phyloP scores from a whole-genome alignment of 2,888 invertebrate genomes.

The Thereva nobilitata region DNA sequence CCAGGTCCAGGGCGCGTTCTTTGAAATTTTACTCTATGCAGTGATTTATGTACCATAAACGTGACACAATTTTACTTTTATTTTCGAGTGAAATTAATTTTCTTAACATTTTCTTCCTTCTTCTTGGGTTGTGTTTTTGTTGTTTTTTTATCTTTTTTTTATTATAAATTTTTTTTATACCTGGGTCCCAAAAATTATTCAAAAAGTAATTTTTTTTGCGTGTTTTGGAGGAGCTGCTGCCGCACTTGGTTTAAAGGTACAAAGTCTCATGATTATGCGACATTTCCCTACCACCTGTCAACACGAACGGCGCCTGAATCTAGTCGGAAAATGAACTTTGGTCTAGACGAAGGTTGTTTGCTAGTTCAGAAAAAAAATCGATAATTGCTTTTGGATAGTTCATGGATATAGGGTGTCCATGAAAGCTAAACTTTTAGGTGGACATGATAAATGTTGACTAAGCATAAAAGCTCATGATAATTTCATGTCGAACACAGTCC shows the following conservation, averaged over 20 bases:
- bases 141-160: no score
- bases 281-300: slow-evolving; percentile 11
- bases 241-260: no score
- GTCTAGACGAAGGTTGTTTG: slow-evolving; percentile 22
- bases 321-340: background rate
- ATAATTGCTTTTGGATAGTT: no score
- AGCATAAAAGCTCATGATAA: background rate
- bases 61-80: slow-evolving; percentile 27
- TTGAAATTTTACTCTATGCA: slow-evolving; percentile 8
- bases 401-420: background rate
- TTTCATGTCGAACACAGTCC: background rate
- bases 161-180: no score
- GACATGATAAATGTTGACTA: slow-evolving; percentile 11
- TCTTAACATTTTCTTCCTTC: background rate
- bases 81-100: slow-evolving; percentile 27
- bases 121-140: background rate
- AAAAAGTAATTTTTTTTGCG: no score
- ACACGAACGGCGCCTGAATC: slow-evolving; percentile 23
- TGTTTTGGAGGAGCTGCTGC: no score
- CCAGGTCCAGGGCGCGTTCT: slow-evolving; percentile 9
- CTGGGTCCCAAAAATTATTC: no score
- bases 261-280: slow-evolving; percentile 1
- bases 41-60: slow-evolving; percentile 21
- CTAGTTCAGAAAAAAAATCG: slow-evolving; percentile 11
- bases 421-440: slow-evolving; percentile 12